Base-by-base conservation (phyloP, 2,797 vertebrate species). In the Sphenodon punctatus region DNA sequence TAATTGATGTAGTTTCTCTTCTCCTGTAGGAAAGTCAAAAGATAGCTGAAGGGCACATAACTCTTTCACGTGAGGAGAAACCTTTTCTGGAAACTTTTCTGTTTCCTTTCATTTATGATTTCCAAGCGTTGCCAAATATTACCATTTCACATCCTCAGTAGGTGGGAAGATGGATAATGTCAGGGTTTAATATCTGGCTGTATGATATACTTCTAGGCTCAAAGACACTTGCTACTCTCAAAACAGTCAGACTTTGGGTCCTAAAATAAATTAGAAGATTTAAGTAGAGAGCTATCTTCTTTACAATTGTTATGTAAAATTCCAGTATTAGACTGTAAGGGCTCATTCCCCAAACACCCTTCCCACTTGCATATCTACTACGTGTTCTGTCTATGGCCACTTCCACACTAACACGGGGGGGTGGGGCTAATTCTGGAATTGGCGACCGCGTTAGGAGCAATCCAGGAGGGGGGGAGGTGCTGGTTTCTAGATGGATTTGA, bases 1-100 rank as follows among this genome's bases (percentile, higher is more conserved):
- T 76, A 93, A 91, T 66, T 84, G 19, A 75, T 78, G 83, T 55
- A n/a, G 82, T 85, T 91, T 91, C 34, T 74, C 68, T 48, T 79
- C 87, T 85, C 67, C 32, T 45, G 74, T n/a, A 90, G 51, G 58
- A 85, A n/a, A 79, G 53, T 75, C 53, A 82, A 84, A 87, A 86
- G 58, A 86, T 81, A 86, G 84, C 45, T 78, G 72, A 91, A 91
- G 81, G 75, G 48, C 82, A 84, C 14, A 17, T 63, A 88, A 85
- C 59, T 81, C 49, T 82, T 86, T 16, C 11, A 15, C 78, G 70
- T 3, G 2, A 64, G 56, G 68, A 75, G 5, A 89, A 83, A 85
- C 71, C 43, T 4, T 9, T 74, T 25, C 67, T 56, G 12, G 19
- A 66, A 83, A 79, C 27, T 79, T 59, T 30, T 71, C 46, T 74